Evolutionary conservation across 2,888 invertebrate species (phyloP).

Genomic region (Corythucha ciliata): DNA sequence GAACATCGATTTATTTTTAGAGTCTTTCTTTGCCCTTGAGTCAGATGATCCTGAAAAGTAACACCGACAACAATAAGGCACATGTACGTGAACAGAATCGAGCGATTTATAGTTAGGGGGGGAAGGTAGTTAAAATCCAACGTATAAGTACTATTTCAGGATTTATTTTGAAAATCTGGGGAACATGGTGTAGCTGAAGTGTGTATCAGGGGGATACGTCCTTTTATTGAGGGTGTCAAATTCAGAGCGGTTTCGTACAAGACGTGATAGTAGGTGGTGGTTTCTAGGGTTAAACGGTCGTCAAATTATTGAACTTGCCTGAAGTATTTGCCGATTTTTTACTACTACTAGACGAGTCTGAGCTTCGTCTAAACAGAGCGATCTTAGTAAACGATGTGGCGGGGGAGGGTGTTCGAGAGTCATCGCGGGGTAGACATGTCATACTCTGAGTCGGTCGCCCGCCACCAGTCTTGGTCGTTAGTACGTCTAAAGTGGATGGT

Average conservation of each 20-base stretch:
- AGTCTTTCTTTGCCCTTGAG: conserved; percentile 41
- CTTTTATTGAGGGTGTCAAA: no score
- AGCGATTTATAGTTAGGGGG: no score
- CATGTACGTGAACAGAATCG: no score
- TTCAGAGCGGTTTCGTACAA: no score
- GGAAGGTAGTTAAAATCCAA: no score
- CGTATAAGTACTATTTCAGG: no score
- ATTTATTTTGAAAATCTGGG: no score
- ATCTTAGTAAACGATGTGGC: conserved; percentile 59
- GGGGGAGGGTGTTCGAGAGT: conserved; percentile 57
- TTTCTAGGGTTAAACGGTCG: no score
- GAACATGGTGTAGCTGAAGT: no score
- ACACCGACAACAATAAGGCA: no score
- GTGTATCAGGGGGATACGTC: no score
- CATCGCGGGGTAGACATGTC: conserved; percentile 33
- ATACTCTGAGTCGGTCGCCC: conserved; percentile 28
- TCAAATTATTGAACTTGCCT: conserved; percentile 24
- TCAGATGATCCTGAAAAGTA: conserved; percentile 28
- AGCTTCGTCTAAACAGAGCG: conserved; percentile 66
- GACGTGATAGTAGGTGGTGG: no score
- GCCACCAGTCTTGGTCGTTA: conserved; percentile 20
- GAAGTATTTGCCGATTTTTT: conserved; percentile 29
- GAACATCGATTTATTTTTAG: conserved; percentile 48
- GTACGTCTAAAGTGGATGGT: conserved; percentile 23
- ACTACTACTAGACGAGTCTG: conserved; percentile 48